Evolutionary conservation across 2,797 vertebrate species (phyloP).

Genomic region (Psittacula derbiana): DNA sequence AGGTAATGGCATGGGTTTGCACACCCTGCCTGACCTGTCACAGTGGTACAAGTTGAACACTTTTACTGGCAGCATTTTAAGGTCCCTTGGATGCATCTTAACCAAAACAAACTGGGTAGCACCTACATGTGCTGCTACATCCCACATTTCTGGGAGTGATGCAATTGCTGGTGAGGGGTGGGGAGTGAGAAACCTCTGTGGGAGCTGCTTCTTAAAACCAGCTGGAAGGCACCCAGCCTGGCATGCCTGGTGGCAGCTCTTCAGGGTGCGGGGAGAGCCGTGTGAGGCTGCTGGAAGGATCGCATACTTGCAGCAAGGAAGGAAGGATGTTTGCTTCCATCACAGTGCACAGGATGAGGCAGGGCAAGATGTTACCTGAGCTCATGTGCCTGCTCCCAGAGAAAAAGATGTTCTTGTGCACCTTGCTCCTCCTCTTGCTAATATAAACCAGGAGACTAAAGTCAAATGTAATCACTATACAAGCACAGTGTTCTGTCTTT

Average conservation of each 20-base stretch:
- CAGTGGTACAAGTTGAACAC: not conserved
- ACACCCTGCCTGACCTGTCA: not conserved
- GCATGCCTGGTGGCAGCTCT: not conserved
- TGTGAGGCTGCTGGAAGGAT: not conserved
- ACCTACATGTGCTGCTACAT: fast-evolving
- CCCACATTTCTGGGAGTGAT: fast-evolving
- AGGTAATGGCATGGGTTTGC: not conserved
- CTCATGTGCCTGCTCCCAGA: not conserved
- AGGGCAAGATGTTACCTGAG: not conserved
- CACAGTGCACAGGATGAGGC: not conserved
- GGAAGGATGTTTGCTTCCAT: not conserved
- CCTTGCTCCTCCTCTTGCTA: not conserved
- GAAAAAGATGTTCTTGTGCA: not conserved
- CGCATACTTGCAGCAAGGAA: fast-evolving
- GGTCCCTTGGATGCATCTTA: not conserved
- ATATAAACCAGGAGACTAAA: not conserved
- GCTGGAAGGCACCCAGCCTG: not conserved
- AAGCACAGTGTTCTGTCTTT: not conserved
- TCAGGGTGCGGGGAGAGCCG: fast-evolving
- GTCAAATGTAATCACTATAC: not conserved
- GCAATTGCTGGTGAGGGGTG: not conserved
- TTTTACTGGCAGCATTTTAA: not conserved
- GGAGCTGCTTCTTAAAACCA: not conserved
- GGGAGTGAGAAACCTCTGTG: not conserved
- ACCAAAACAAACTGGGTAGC: not conserved